phyloP scores from a whole-genome alignment of 1,140 invertebrate species.

The Caenorhabditis latens region DNA sequence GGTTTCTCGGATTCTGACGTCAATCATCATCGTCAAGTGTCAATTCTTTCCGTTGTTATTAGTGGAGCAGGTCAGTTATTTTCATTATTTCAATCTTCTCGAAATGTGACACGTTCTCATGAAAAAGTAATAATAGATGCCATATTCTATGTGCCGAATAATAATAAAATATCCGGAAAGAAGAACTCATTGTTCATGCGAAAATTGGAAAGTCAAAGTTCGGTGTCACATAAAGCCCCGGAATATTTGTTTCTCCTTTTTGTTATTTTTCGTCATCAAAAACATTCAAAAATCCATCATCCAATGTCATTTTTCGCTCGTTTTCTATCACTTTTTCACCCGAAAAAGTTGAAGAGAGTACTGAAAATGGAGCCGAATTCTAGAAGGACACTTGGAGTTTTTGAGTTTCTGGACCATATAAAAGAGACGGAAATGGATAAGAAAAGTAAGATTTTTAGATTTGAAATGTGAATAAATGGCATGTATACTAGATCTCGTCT shows the following conservation, averaged over 20 bases:
- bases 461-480: no score
- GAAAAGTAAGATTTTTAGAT: conserved; percentile 4
- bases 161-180: background rate
- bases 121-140: background rate
- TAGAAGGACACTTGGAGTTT: conserved; percentile 1
- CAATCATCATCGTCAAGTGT: conserved; percentile 45
- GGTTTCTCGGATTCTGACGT: conserved; percentile 41
- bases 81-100: background rate
- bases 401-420: conserved; percentile 34
- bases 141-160: background rate
- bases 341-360: background rate
- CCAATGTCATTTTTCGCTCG: conserved; percentile 20
- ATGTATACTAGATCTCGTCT: background rate
- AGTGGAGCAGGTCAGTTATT: conserved; percentile 30
- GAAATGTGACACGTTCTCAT: conserved; percentile 11
- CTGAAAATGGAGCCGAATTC: background rate
- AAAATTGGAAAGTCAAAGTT: conserved; percentile 43
- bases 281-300: conserved; percentile 37
- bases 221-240: conserved; percentile 35
- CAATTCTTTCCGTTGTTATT: conserved; percentile 41
- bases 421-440: conserved; percentile 1
- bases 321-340: conserved; percentile 43
- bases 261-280: conserved; percentile 11
- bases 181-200: conserved; percentile 31
- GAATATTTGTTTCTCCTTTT: conserved; percentile 52